These are phyloP conservation scores for Neotoxoptera formosana DNA, from an alignment of 1,140 invertebrate species.

Conservation along the genomic window DNA sequence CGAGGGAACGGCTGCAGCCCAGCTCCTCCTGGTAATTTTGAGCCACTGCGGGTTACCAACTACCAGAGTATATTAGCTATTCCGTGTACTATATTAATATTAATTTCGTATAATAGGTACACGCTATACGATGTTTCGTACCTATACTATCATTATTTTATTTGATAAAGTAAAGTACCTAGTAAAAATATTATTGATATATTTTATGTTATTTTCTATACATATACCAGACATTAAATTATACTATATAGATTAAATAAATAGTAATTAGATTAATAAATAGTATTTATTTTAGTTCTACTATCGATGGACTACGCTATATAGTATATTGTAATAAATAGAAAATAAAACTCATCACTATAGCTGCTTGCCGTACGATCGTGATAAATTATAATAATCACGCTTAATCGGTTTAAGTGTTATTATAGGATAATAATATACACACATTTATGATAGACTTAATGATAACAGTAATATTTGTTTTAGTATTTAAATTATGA, in stretches of 20 bases:
- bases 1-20: too few species aligned
- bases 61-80: background rate
- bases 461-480: background rate
- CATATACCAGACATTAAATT: background rate
- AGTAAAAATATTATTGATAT: background rate
- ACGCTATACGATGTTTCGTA: too few species aligned
- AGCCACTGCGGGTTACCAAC: background rate
- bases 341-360: background rate
- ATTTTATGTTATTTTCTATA: background rate
- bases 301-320: background rate
- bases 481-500: background rate
- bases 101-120: background rate
- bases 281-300: background rate
- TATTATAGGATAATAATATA: background rate
- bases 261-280: background rate
- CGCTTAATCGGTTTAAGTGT: background rate
- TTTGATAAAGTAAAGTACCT: background rate
- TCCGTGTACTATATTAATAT: background rate
- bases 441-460: background rate
- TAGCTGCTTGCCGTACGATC: background rate
- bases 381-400: background rate
- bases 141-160: background rate
- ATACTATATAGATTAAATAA: background rate
- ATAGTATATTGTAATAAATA: background rate
- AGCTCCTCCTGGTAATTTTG: background rate